Base-by-base conservation (phyloP, 2,113 vertebrate genomes). In the Chitala chitala region DNA sequence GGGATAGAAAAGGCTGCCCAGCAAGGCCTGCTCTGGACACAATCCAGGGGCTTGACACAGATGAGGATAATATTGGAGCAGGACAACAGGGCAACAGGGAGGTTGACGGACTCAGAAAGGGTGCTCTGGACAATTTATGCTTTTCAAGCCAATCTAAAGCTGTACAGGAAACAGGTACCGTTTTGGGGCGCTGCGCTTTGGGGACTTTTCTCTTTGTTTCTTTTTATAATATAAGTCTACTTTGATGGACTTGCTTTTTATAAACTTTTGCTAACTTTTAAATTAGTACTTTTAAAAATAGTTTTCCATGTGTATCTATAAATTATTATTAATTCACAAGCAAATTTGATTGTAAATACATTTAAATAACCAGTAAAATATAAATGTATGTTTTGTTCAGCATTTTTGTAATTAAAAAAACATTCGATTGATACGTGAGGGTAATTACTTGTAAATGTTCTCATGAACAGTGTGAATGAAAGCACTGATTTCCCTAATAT, bases 1-100 rank as follows among this genome's bases (percentile, higher is more conserved):
- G 59, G 79, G 73, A 81, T 96, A 95, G 94, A 98, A 96, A 98
- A 98, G 90, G 89, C 85, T 78, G 78, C 24, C 78, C 78, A 78
- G 74, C 76, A 71, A 82, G 87, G 83, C 87, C 86, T 88, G 82
- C 71, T 64, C 81, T 79, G 84, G 80, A 77, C 90, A 92, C 87
- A 89, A 85, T 83, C 81, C 86, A 85, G 79, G 76, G 68, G 78
- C 80, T 77, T 78, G 79, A 82, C 76, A 74, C 44, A 73, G 82
- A 88, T 78, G 80, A 89, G 87, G 82, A 88, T 79, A 79, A 89
- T 85, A 84, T 80, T 71, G 86, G 51, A 65, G 65, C 38, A 53
- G 79, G 72, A 71, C 80, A 76, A 69, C 36, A 44, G 75, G 78
- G 77, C 36, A 58, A 15, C 33, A 50, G 73, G 76, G 55, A 75